Evolutionary conservation across 2,888 invertebrate genomes (phyloP), one percentile per base, ranked within the genome.

Genomic region (Marronus borbonicus): DNA sequence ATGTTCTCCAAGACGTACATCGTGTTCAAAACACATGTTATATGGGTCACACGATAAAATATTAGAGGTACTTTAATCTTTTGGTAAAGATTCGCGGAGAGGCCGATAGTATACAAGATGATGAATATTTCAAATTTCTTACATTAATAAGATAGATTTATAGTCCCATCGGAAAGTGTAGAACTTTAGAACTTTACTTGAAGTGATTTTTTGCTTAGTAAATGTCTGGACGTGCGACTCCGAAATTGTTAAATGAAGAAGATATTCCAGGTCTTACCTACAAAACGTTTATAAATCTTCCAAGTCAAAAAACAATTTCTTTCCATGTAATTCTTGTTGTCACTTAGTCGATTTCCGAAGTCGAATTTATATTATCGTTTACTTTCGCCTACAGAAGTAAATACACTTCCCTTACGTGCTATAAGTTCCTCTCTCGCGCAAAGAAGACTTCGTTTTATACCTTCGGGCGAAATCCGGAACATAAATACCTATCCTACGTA

Each of bases 61-160:
- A 68, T 68, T 28, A 20, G 68, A 24, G 28, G 50, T n/a, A 24
- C 28, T 50, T 68, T 68, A 50, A 62, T 62, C 62, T 31, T 58
- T 58, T 17, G 8, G 55, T 58, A 58, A 58, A 58, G 20, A 8
- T 58, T 20, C 8, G 17, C 7, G 8, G n/a, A 17, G 10, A 20
- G 5, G 55, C n/a, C 17, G 4, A 20, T 58, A 58, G n/a, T 17
- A 20, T 58, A 1, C 20, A 58, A 58, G 44, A 44, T 44, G 44
- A 58, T 20, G 55, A n/a, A 17, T 8, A 8, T 20, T 58, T 58
- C 17, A 58, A 58, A 58, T 58, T 58, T 58, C 20, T 20, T 58
- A 58, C 20, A 10, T 20, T 58, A 20, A 58, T 58, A 58, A n/a
- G 55, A 58, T 58, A n/a, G 55, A 58, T 58, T 58, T 7, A 20